These are phyloP conservation scores for Tachyglossus aculeatus DNA, from an alignment of 2,797 vertebrate species.

Conservation along the genomic window DNA sequence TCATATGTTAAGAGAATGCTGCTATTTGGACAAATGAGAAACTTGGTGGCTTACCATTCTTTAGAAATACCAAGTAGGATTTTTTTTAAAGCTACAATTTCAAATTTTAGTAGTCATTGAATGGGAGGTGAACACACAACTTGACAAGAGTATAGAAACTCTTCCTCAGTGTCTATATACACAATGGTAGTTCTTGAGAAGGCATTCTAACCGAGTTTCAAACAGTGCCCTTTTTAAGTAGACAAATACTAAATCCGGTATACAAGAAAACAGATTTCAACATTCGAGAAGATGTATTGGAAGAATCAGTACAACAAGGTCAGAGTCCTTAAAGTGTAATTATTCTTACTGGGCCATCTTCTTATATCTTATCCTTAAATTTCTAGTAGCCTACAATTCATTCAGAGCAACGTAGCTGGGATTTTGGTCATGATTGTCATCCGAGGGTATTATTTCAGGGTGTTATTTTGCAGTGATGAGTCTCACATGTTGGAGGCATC, in stretches of 20 bases:
- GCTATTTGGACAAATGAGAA: constrained; percentile 8
- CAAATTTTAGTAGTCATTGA: background rate
- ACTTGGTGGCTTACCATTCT: constrained; percentile 5
- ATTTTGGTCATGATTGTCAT: background rate
- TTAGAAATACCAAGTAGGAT: background rate
- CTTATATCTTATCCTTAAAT: background rate
- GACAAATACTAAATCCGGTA: background rate
- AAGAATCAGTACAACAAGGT: background rate
- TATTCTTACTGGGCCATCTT: background rate
- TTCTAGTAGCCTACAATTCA: background rate
- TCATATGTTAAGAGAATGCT: constrained; percentile 23
- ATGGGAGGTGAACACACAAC: constrained; percentile 1
- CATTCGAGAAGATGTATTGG: background rate
- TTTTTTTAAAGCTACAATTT: no score
- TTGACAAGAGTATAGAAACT: background rate
- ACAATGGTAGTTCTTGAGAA: constrained; percentile 21
- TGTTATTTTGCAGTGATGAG: constrained; percentile 16
- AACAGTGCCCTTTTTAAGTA: background rate
- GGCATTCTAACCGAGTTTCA: background rate
- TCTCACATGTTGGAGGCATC: background rate
- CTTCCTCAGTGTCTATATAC: background rate
- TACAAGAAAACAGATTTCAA: background rate
- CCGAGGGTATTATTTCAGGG: background rate
- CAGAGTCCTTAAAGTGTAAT: background rate
- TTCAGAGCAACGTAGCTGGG: background rate